phyloP scores from a whole-genome alignment of 1,140 invertebrate genomes.

The Calephelis virginiensis region DNA sequence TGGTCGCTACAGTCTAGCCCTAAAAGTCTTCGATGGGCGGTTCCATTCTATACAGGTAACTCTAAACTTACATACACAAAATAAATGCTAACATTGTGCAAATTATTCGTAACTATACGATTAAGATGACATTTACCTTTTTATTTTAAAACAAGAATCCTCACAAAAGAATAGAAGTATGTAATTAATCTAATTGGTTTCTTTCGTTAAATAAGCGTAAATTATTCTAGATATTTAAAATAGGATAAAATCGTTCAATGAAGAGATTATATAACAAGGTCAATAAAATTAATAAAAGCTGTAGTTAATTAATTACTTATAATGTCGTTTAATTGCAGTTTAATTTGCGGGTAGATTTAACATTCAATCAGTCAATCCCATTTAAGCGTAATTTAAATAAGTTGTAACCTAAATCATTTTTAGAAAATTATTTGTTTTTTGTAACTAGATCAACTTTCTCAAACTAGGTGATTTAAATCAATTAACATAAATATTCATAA shows the following conservation, averaged over 20 bases:
- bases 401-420: neutral
- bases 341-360: neutral
- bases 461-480: too few species aligned
- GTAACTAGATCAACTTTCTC: too few species aligned
- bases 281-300: neutral
- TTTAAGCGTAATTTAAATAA: neutral
- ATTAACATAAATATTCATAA: too few species aligned
- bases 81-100: conserved; percentile 20
- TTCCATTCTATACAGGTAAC: conserved; percentile 18
- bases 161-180: too few species aligned
- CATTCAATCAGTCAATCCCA: neutral
- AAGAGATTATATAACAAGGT: too few species aligned
- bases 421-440: too few species aligned
- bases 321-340: neutral
- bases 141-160: too few species aligned
- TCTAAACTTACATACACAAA: conserved; percentile 18
- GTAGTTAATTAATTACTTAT: neutral
- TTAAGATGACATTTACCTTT: neutral
- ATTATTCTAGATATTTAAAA: too few species aligned
- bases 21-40: conserved; percentile 27
- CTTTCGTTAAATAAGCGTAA: too few species aligned
- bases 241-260: too few species aligned
- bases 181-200: too few species aligned
- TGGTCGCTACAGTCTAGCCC: conserved; percentile 54
- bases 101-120: neutral